Conservation (phyloP, 1,140 invertebrate species). For the Acromyrmex echinatior region DNA sequence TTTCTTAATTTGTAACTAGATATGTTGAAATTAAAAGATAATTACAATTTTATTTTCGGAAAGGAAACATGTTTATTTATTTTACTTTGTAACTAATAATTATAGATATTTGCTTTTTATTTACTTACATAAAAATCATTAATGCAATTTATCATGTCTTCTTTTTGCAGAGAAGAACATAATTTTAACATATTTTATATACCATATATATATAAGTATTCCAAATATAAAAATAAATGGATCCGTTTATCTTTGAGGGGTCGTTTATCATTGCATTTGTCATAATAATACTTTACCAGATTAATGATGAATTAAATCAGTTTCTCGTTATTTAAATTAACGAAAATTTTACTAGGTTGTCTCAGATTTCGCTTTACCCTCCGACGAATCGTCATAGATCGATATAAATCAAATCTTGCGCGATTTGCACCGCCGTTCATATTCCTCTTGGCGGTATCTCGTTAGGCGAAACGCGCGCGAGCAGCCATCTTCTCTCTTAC, state of each 20-base stretch:
- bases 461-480: slow-evolving; percentile 19
- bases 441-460: slow-evolving; percentile 29
- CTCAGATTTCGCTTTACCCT: background rate
- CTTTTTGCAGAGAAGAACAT: background rate
- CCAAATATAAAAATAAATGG: background rate
- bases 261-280: background rate
- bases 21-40: background rate
- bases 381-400: background rate
- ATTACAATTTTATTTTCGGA: background rate
- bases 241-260: background rate
- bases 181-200: background rate
- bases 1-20: background rate
- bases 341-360: background rate
- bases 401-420: slow-evolving; percentile 49
- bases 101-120: background rate
- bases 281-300: background rate
- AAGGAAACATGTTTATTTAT: background rate
- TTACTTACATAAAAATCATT: background rate
- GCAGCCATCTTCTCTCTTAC: background rate
- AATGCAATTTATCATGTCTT: background rate
- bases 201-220: no score
- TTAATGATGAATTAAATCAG: background rate
- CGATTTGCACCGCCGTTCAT: slow-evolving; percentile 37
- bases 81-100: background rate
- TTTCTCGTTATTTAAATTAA: slow-evolving; percentile 2